phyloP scores from a whole-genome alignment of 2,888 invertebrate species.

The Parelbella ahira region DNA sequence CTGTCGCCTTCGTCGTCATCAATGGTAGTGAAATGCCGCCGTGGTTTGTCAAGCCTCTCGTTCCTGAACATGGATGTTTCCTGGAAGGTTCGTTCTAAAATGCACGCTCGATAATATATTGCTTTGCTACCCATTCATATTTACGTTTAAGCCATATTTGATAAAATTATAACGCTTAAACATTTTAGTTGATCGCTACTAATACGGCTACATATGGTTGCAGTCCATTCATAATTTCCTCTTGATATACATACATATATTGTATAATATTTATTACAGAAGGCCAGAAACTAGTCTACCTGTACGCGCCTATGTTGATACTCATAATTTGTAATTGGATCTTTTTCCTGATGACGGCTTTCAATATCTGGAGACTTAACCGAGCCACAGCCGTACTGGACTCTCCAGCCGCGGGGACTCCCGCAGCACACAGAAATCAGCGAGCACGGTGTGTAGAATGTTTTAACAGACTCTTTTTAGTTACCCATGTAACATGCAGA shows the following conservation, averaged over 20 bases:
- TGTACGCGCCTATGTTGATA: constrained; percentile 63
- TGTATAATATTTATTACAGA: constrained; percentile 34
- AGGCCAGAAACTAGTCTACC: constrained; percentile 54
- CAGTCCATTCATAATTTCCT: too few relatives aligned
- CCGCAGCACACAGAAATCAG: constrained; percentile 50
- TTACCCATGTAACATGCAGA: too few relatives aligned
- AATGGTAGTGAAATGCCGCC: constrained; percentile 44
- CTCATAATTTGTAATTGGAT: constrained; percentile 60
- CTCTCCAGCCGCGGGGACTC: constrained; percentile 50
- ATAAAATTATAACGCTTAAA: too few relatives aligned
- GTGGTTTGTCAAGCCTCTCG: constrained; percentile 55
- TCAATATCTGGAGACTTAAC: constrained; percentile 62
- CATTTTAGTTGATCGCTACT: too few relatives aligned
- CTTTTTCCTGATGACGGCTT: constrained; percentile 65
- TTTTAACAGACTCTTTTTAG: too few relatives aligned
- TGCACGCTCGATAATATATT: too few relatives aligned
- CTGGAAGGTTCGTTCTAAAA: constrained; percentile 49
- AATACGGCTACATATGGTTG: too few relatives aligned
- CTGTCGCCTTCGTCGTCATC: constrained; percentile 38
- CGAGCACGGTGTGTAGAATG: constrained; percentile 20
- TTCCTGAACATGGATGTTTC: constrained; percentile 50
- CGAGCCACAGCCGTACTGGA: constrained; percentile 54
- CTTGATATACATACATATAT: too few relatives aligned
- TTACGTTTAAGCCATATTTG: too few relatives aligned
- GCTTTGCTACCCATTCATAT: too few relatives aligned